Percentiles rank a stretch among this genome's conserved stretches.
Conservation (phyloP, 2,888 invertebrate species). For the Cryptophagus acutangulus region DNA sequence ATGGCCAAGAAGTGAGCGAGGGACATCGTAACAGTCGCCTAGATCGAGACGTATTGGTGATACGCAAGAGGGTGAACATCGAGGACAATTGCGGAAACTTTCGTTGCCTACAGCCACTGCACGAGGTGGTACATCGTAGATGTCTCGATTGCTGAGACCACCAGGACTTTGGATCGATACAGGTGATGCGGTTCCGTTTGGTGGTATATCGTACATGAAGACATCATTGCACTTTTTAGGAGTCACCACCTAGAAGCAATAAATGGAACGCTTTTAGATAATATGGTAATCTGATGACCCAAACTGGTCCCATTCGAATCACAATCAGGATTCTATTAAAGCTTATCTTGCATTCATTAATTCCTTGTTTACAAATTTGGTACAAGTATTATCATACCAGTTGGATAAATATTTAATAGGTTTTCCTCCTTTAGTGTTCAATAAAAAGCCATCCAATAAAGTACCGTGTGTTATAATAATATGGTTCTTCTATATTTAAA, state of each 20-base stretch:
- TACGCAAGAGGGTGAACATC: conserved; percentile 48
- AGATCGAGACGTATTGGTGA: conserved; percentile 44
- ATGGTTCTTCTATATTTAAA: no score
- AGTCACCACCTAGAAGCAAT: conserved; percentile 57
- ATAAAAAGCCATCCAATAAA: no score
- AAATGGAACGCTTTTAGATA: no score
- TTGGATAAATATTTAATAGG: no score
- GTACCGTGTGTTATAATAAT: no score
- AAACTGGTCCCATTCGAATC: no score
- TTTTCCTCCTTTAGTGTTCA: no score
- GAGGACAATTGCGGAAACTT: conserved; percentile 52
- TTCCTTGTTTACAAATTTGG: no score
- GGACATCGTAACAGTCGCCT: conserved; percentile 58
- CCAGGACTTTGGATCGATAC: conserved; percentile 41
- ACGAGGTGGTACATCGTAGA: conserved; percentile 61
- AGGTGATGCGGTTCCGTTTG: conserved; percentile 43
- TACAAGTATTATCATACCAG: no score
- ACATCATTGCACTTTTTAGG: conserved; percentile 70
- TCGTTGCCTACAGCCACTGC: conserved; percentile 56
- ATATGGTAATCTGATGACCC: no score
- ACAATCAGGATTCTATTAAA: no score
- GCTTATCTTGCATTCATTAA: no score
- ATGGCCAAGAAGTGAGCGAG: conserved; percentile 50
- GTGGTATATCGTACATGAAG: conserved; percentile 64
- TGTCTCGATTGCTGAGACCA: conserved; percentile 43